Evolutionary conservation across 2,797 vertebrate species (phyloP).

Genomic region (Pogonophryne albipinna): DNA sequence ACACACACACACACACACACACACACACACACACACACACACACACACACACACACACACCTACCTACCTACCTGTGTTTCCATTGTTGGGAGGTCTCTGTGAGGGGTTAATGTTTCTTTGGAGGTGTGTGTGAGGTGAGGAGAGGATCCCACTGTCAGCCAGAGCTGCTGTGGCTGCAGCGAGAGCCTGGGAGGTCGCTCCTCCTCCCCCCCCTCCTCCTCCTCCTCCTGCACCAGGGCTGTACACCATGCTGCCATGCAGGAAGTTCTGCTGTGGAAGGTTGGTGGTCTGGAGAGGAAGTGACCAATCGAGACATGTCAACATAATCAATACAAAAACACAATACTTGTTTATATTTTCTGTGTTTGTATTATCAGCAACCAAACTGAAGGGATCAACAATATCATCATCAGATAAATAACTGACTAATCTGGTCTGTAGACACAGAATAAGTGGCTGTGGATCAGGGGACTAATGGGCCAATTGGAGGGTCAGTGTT

Average conservation of each 20-base stretch:
- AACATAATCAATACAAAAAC: background rate
- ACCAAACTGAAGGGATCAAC: background rate
- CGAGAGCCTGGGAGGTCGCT: constrained; percentile 87
- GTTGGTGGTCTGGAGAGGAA: constrained; percentile 84
- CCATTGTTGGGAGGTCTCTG: constrained; percentile 90
- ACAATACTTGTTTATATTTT: background rate
- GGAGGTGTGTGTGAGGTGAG: constrained; percentile 86
- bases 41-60: background rate
- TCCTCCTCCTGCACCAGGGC: constrained; percentile 60
- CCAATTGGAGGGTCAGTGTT: too few species aligned
- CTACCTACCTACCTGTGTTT: too few species aligned
- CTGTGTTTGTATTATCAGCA: background rate
- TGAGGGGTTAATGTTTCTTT: constrained; percentile 88
- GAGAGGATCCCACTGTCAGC: constrained; percentile 90
- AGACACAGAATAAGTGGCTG: background rate
- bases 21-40: too few species aligned
- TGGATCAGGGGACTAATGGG: too few species aligned
- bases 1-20: constrained; percentile 35
- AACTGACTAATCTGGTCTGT: background rate
- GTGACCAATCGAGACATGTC: background rate
- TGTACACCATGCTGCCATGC: constrained; percentile 90
- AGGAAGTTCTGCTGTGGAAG: constrained; percentile 92
- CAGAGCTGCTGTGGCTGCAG: constrained; percentile 87
- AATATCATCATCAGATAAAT: background rate
- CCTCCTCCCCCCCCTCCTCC: constrained; percentile 82